Evolutionary conservation across 2,113 vertebrate species (phyloP).

Genomic region (Gymnarchus niloticus): DNA sequence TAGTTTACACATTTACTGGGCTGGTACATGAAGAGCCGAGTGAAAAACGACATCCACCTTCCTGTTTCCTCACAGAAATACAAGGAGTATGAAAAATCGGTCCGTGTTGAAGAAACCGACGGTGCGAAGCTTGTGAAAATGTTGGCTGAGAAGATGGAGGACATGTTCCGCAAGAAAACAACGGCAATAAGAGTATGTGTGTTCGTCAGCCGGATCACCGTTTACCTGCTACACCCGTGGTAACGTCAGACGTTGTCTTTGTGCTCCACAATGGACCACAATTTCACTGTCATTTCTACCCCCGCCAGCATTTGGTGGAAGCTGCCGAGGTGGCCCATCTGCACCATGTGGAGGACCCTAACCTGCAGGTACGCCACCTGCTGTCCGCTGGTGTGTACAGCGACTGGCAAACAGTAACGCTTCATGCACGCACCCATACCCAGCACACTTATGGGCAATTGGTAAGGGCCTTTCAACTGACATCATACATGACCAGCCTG

Average conservation of each 20-base stretch:
- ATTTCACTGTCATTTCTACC: background rate
- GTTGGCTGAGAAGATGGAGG: conserved; percentile 91
- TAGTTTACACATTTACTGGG: background rate
- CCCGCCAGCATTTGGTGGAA: conserved; percentile 82
- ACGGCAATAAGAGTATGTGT: conserved; percentile 83
- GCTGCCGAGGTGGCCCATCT: conserved; percentile 93
- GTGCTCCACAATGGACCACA: background rate
- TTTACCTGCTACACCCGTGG: background rate
- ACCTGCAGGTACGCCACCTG: conserved; percentile 78
- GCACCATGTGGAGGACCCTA: conserved; percentile 91
- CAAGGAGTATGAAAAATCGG: conserved; percentile 89
- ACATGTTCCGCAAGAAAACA: conserved; percentile 91
- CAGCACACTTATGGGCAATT: background rate
- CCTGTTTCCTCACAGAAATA: conserved; percentile 74
- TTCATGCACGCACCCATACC: background rate
- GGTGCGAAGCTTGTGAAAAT: conserved; percentile 91
- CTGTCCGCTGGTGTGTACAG: background rate
- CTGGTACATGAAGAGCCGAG: background rate
- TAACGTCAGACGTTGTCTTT: background rate
- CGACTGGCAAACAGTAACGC: background rate
- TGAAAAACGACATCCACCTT: background rate
- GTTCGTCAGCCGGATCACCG: background rate
- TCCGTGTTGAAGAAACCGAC: conserved; percentile 89
- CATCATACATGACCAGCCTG: too few relatives aligned
- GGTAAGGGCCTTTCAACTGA: too few relatives aligned